Evolutionary conservation across 2,113 vertebrate genomes (phyloP), one percentile per base, ranked within the genome.

Genomic region (Melospiza georgiana): DNA sequence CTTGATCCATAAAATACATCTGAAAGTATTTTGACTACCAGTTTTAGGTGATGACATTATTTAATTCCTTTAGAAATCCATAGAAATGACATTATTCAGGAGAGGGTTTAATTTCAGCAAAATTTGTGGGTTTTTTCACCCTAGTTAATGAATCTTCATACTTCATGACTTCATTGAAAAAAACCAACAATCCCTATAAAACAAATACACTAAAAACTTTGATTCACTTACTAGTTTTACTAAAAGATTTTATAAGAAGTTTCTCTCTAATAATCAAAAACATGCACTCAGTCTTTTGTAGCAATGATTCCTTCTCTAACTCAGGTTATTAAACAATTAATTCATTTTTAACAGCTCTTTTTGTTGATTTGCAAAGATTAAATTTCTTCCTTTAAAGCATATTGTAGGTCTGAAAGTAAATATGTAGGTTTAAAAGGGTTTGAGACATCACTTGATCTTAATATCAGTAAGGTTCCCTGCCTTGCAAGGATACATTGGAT

Each of bases 1-100:
- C 68, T 84, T 97, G 84, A 67, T 94, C 79, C 81, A 65, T 84
- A 76, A 95, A 96, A 87, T 58, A 5, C 84, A 55, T 88, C 33
- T 87, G 24, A 86, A 92, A 84, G 6, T 22, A 84, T 88, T 86
- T 91, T 71, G 68, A 30, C 12, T 76, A 57, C 20, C 65, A 84
- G 2, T 58, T 23, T 67, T 92, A 85, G 28, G 24, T 80, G 85
- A 89, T 72, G 33, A 12, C 82, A 69, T 69, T 94, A 20, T 83
- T 96, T 43, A 95, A 75, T 79, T 90, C 23, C 51, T 86, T 2
- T 39, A 80, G 43, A 17, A 90, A 92, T 21, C 6, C 30, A 63
- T 3, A 89, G 18, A 90, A 92, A 63, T 41, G 0, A 58, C 15
- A 22, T 82, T 84, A 33, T 73, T 22, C 25, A 63, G 48, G 18